These are phyloP conservation scores for Centrocercus urophasianus DNA, from an alignment of 2,113 vertebrate species.

Conservation along the genomic window DNA sequence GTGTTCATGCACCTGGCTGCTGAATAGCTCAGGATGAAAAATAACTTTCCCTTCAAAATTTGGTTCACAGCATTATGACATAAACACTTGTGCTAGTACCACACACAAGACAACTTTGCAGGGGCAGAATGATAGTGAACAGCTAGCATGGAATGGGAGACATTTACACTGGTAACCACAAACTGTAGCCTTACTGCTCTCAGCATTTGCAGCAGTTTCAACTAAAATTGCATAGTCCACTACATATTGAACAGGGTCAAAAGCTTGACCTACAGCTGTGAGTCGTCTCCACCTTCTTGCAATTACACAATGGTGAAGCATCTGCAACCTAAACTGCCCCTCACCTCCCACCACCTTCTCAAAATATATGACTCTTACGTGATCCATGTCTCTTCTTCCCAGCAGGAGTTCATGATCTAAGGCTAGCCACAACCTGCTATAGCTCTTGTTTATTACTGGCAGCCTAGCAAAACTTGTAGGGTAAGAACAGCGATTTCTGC, in stretches of 20 bases:
- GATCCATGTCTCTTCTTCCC: neutral
- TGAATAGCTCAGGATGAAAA: neutral
- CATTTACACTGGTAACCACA: neutral
- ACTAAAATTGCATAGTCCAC: neutral
- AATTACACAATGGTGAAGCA: neutral
- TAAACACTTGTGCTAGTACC: neutral
- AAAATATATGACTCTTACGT: neutral
- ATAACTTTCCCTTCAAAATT: neutral
- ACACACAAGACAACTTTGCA: neutral
- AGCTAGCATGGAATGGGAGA: neutral
- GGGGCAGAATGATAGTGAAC: neutral
- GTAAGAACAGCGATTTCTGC: neutral
- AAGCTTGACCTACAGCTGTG: neutral
- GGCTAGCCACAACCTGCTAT: neutral
- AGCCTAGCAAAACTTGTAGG: neutral
- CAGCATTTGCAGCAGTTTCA: neutral
- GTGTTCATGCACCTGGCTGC: neutral
- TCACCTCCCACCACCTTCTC: neutral
- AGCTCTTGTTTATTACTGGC: neutral
- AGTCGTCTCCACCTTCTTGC: neutral
- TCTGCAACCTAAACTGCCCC: neutral
- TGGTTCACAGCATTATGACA: neutral
- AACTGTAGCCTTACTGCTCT: neutral
- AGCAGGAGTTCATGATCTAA: neutral
- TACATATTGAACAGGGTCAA: neutral